Conservation (phyloP, 2,888 invertebrate species). For the Phengaris arion region DNA sequence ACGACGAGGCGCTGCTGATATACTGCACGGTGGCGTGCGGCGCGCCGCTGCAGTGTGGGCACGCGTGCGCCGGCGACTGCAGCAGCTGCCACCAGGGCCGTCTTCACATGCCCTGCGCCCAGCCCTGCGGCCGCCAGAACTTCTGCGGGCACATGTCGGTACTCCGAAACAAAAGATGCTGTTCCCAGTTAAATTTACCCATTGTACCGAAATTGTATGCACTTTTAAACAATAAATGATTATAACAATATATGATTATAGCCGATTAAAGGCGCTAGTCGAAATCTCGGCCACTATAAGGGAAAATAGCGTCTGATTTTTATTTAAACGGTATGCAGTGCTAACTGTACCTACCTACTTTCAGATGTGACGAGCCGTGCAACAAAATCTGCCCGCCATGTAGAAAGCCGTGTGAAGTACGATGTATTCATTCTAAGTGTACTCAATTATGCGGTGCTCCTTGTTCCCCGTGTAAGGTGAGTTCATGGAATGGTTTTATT, state of each 20-base stretch:
- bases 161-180: not conserved
- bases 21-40: conserved; percentile 70
- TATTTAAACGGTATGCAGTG: no score
- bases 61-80: conserved; percentile 77
- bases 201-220: no score
- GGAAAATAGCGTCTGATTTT: no score
- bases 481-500: not conserved
- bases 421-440: conserved; percentile 78
- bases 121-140: conserved; percentile 75
- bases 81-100: conserved; percentile 79
- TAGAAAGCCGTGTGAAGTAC: conserved; percentile 63
- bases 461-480: conserved; percentile 74
- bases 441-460: conserved; percentile 68
- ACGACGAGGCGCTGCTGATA: conserved; percentile 45
- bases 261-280: no score
- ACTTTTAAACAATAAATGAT: no score
- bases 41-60: conserved; percentile 64
- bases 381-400: conserved; percentile 80
- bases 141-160: conserved; percentile 82
- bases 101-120: conserved; percentile 78
- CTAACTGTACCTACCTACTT: not conserved
- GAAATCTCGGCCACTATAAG: no score
- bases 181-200: not conserved
- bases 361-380: conserved; percentile 77
- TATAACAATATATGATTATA: no score